Evolutionary conservation across 2,797 vertebrate species (phyloP).

Genomic region (Parauchenoglanis ngamensis): DNA sequence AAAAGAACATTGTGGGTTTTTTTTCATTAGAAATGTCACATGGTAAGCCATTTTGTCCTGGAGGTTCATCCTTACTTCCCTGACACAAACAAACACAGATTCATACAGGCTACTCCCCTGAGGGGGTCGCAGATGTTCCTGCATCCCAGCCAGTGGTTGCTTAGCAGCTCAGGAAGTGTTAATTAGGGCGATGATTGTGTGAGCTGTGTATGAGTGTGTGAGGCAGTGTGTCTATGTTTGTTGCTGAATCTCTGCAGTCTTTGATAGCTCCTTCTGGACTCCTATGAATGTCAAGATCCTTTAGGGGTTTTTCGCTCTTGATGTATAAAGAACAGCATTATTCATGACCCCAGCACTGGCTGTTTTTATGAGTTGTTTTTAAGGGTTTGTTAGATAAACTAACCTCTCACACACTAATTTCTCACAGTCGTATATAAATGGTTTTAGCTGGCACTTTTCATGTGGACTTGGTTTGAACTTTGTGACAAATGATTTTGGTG

Average conservation of each 20-base stretch:
- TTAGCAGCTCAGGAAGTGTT: slow-evolving; percentile 64
- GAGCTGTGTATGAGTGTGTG: slow-evolving; percentile 20
- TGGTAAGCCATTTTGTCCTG: background rate
- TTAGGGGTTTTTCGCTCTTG: slow-evolving; percentile 2
- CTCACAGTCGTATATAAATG: background rate
- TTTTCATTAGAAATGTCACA: background rate
- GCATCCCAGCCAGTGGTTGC: slow-evolving; percentile 68
- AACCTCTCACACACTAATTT: background rate
- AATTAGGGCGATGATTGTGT: slow-evolving; percentile 62
- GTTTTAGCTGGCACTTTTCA: background rate
- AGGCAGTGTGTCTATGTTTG: slow-evolving; percentile 29
- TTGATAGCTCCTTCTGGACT: slow-evolving; percentile 32
- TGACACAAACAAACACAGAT: background rate
- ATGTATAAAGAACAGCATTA: background rate
- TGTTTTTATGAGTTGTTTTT: background rate
- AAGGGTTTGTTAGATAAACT: background rate
- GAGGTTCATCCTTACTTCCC: background rate
- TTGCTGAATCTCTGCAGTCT: slow-evolving; percentile 16
- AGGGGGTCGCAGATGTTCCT: slow-evolving; percentile 58
- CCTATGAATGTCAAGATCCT: background rate
- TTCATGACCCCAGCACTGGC: background rate
- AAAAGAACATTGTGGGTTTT: background rate
- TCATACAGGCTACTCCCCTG: background rate
- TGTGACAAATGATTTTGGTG: background rate
- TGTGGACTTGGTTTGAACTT: background rate